Evolutionary conservation across 2,797 vertebrate genomes (phyloP), one percentile per base, ranked within the genome.

Genomic region (Chaetophractus vellerosus): DNA sequence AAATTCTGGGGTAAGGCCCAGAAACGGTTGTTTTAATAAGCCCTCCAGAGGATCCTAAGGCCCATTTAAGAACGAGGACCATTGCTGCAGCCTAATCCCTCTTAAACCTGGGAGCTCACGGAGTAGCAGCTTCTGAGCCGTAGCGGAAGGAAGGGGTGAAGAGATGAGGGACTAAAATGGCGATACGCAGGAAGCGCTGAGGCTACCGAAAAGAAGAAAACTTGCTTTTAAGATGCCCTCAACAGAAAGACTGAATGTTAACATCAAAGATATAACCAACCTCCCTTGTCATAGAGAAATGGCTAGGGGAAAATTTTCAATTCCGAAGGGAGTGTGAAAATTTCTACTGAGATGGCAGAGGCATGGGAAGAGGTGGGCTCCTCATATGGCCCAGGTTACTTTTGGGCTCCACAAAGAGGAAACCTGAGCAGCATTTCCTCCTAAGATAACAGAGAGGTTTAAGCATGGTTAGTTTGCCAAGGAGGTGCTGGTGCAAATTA

Each of bases 361-460:
- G 15, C 8, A 18, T 9, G 52, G 41, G n/a, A 41, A 33, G 6
- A 57, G 11, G 2, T 24, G 0, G 33, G 23, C 21, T 68, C 16
- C 2, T 28, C 75, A 61, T 9, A 6, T 18, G 28, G 28, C 11
- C 38, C 41, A 48, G 2, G 14, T 18, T 63, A 2, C n/a, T 9
- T 0, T 2, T 71, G 59, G 15, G 3, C 10, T 80, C 14, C 21
- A 45, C 1, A n/a, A 33, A 1, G 41, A 78, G 31, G 15, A 72
- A 19, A 18, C 1, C 18, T 57, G 6, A 52, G 10, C 6, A 23
- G 7, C 9, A 33, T n/a, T 78, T 72, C 50, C 16, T 75, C 26
- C 31, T 0, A 41, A 36, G 7, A 63, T 6, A 52, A 6, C 21
- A 75, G 2, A 24, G 6, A 19, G 7, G 16, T 1, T 0, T 38